Conservation (phyloP, 2,888 invertebrate species). For the Pristionchus arcanus region DNA sequence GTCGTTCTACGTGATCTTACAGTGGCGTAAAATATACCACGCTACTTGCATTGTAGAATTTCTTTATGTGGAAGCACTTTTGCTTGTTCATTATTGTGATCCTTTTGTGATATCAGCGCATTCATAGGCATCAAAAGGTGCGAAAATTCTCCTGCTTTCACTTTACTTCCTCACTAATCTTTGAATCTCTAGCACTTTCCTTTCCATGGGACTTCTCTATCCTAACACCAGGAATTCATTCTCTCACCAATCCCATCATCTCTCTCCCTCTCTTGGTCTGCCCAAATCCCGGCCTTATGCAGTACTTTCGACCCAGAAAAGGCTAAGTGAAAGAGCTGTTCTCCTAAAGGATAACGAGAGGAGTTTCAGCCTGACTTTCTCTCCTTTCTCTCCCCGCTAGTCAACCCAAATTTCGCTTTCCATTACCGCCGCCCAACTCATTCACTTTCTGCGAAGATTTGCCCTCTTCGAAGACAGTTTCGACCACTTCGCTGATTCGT, state of each 20-base stretch:
- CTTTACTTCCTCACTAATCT: neutral
- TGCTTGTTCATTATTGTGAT: too few species aligned
- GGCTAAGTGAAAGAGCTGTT: neutral
- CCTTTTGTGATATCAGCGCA: too few species aligned
- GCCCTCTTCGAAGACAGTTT: slow-evolving; percentile 26
- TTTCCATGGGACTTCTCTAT: neutral
- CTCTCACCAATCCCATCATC: neutral
- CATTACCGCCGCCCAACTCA: neutral
- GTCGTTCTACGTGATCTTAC: too few species aligned
- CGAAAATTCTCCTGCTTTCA: neutral
- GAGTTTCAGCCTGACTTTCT: neutral
- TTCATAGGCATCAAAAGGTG: neutral
- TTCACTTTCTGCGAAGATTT: slow-evolving; percentile 9
- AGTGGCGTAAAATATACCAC: too few species aligned
- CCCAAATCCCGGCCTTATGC: neutral
- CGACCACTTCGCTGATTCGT: neutral
- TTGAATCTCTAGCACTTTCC: neutral
- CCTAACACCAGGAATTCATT: neutral
- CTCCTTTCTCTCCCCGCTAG: neutral
- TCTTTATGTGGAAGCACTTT: too few species aligned
- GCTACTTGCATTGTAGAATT: too few species aligned
- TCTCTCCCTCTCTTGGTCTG: neutral
- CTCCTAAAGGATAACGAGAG: neutral
- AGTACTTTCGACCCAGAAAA: slow-evolving; percentile 40
- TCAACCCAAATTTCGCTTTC: slow-evolving; percentile 46